A percentile compares a stretch with the other conserved stretches of the same genome.
These are phyloP conservation scores for Galerucella pusilla DNA, from an alignment of 2,888 invertebrate species.

Conservation along the genomic window DNA sequence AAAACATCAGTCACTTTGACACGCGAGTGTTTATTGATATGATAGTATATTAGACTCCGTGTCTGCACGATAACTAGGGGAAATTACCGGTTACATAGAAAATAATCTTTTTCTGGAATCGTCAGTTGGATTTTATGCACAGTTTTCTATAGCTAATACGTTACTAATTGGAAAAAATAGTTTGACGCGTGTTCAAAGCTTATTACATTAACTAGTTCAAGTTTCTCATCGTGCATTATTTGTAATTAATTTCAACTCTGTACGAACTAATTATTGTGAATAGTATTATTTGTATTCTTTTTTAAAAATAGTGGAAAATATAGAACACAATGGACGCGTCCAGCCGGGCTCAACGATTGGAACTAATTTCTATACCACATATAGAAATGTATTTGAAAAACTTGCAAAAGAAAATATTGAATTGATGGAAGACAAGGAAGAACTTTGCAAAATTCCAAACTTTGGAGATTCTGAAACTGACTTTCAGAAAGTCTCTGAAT, in stretches of 20 bases:
- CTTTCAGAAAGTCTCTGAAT: conserved; percentile 88
- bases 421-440: conserved; percentile 78
- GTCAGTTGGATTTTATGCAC: neutral
- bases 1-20: conserved; percentile 43
- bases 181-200: too few species aligned
- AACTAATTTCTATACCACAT: conserved; percentile 91
- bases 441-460: conserved; percentile 76
- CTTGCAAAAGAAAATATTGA: conserved; percentile 89
- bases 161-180: too few species aligned
- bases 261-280: too few species aligned
- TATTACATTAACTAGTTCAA: too few species aligned
- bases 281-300: too few species aligned
- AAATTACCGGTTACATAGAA: conserved; percentile 24
- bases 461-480: conserved; percentile 74
- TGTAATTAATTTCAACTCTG: too few species aligned
- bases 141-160: too few species aligned
- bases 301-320: too few species aligned
- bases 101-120: conserved; percentile 23
- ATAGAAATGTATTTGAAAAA: conserved; percentile 87
- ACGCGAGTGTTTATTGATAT: conserved; percentile 39
- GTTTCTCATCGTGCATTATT: too few species aligned
- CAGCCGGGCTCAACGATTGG: conserved; percentile 56
- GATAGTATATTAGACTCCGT: conserved; percentile 17
- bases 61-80: conserved; percentile 28
- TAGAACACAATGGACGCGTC: too few species aligned